A percentile compares a stretch with the other conserved stretches of the same genome.
phyloP scores from a whole-genome alignment of 2,113 vertebrate genomes.

The Urocitellus parryii region DNA sequence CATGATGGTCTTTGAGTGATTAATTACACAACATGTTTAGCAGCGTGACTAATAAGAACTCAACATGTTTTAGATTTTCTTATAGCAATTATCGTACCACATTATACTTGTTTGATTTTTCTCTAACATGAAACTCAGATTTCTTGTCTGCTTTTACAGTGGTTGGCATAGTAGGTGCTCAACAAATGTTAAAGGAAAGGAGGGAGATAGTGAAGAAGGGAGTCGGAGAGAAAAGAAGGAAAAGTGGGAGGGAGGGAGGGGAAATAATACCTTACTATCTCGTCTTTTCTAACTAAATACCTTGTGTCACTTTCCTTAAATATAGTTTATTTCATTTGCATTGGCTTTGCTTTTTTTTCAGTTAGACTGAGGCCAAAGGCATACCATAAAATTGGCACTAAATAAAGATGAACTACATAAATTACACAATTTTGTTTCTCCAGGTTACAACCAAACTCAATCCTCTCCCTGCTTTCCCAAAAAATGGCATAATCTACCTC shows the following conservation, averaged over 20 bases:
- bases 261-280: background rate
- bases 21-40: background rate
- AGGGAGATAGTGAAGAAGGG: background rate
- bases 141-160: background rate
- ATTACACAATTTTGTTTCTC: background rate
- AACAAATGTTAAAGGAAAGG: background rate
- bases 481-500: background rate
- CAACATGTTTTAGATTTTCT: background rate
- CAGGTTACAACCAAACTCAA: background rate
- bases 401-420: background rate
- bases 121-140: background rate
- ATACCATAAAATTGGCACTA: background rate
- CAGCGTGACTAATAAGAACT: background rate
- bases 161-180: background rate
- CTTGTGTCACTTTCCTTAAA: background rate
- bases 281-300: background rate
- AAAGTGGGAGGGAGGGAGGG: background rate
- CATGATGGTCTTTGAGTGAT: background rate
- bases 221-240: background rate
- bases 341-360: background rate
- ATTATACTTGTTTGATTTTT: background rate
- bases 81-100: background rate
- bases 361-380: background rate
- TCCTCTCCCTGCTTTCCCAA: background rate
- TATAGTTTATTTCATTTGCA: background rate